These are phyloP conservation scores for Euwallacea fornicatus DNA, from an alignment of 1,140 invertebrate species.

Conservation along the genomic window DNA sequence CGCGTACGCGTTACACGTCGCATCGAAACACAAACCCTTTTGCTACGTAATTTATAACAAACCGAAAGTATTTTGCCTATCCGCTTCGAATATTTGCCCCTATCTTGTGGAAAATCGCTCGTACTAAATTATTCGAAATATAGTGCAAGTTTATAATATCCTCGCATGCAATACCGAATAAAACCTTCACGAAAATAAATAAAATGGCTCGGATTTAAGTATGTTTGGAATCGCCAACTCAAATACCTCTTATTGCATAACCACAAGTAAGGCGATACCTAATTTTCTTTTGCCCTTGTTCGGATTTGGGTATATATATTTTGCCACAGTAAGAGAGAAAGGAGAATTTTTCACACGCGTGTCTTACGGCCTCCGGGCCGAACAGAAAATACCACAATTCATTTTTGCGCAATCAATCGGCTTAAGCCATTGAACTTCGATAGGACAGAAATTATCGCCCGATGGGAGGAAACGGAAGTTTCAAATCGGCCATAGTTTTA, in stretches of 20 bases:
- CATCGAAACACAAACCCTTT: conserved; percentile 34
- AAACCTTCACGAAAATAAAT: conserved; percentile 33
- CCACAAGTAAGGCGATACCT: background rate
- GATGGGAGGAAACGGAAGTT: conserved; percentile 17
- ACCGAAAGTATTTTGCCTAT: conserved; percentile 39
- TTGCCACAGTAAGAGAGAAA: background rate
- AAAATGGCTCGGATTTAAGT: conserved; percentile 29
- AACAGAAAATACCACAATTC: no score
- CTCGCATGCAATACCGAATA: conserved; percentile 37
- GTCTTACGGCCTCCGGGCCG: background rate
- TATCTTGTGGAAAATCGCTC: conserved; percentile 37
- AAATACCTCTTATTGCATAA: conserved; percentile 26
- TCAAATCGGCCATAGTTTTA: conserved; percentile 13
- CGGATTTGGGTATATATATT: background rate
- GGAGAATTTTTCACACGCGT: background rate
- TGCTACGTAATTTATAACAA: conserved; percentile 39
- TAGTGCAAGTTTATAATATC: conserved; percentile 37
- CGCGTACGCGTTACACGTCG: conserved; percentile 36
- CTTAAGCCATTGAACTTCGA: conserved; percentile 23
- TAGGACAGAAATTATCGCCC: conserved; percentile 4
- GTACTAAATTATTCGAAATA: conserved; percentile 38
- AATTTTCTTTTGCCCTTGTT: conserved; percentile 17
- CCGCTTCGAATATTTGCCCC: conserved; percentile 39
- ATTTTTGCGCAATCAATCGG: conserved; percentile 10
- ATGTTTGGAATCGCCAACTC: conserved; percentile 27